phyloP scores from a whole-genome alignment of 23 tunicate species.

The Botrylloides violaceus region DNA sequence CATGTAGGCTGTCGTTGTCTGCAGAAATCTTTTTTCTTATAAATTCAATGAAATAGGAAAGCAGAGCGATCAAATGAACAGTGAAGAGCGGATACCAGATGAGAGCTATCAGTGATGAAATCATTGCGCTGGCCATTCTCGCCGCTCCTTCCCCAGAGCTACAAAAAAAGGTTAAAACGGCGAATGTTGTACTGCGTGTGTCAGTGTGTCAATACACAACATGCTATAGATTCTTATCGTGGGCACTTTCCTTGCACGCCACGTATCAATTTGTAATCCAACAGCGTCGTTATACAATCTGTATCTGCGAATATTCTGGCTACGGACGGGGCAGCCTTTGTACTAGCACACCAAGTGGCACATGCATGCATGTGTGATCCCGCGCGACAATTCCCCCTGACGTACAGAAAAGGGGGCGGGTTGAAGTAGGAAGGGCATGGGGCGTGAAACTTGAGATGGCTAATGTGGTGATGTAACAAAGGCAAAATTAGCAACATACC shows the following conservation, averaged over 20 bases:
- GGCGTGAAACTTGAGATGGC: background rate
- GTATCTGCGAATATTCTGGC: background rate
- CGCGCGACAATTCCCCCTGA: no score
- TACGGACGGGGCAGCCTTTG: background rate
- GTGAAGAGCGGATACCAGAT: constrained; percentile 35
- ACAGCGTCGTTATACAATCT: no score
- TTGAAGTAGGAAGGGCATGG: no score
- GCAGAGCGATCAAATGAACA: constrained; percentile 40
- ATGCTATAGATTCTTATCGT: no score
- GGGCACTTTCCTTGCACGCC: no score
- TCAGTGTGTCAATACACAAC: no score
- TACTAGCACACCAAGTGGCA: no score
- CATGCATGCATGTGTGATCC: no score
- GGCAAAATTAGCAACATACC: background rate
- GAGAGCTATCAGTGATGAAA: constrained; percentile 23
- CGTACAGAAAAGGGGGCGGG: no score
- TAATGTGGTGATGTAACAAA: background rate
- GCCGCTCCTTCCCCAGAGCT: constrained; percentile 4
- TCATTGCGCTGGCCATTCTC: constrained; percentile 41
- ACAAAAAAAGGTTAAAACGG: no score
- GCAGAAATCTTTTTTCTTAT: background rate
- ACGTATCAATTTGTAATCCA: no score
- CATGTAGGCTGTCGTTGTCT: background rate
- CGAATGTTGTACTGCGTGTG: no score
- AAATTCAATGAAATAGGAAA: constrained; percentile 24